Conservation (phyloP, 35 echinoderm and acorn worm species). For the Apostichopus japonicus region DNA sequence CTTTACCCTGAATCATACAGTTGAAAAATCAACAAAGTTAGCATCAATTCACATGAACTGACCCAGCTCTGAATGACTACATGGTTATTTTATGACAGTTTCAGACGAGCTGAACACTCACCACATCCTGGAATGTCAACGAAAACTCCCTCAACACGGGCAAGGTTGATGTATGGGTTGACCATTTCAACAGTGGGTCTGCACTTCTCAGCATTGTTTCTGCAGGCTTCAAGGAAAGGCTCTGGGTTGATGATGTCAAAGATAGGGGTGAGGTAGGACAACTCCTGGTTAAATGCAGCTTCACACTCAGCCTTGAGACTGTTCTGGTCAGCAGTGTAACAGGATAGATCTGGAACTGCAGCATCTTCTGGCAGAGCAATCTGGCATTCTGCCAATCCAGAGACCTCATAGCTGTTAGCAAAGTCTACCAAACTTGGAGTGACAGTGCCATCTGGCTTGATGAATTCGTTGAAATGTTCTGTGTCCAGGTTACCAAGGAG, state of each 20-base stretch:
- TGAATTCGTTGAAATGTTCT: slow-evolving; percentile 68
- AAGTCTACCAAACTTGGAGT: slow-evolving; percentile 66
- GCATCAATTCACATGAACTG: slow-evolving; percentile 14
- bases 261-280: slow-evolving; percentile 37
- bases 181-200: slow-evolving; percentile 12
- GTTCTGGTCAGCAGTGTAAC: slow-evolving; percentile 15
- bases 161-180: slow-evolving; percentile 52
- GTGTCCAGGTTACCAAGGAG: slow-evolving; percentile 83
- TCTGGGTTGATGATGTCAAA: slow-evolving; percentile 68
- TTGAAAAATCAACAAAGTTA: slow-evolving; percentile 8
- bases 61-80: neutral
- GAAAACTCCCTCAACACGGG: slow-evolving; percentile 46
- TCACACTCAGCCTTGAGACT: slow-evolving; percentile 38
- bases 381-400: slow-evolving; percentile 52
- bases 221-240: slow-evolving; percentile 50
- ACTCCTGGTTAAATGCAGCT: slow-evolving; percentile 63
- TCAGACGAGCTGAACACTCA: slow-evolving; percentile 9
- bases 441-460: slow-evolving; percentile 72
- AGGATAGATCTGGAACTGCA: neutral
- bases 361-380: neutral
- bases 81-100: too few relatives aligned
- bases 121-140: slow-evolving; percentile 52
- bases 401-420: slow-evolving; percentile 77
- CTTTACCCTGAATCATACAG: neutral
- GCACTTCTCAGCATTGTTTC: slow-evolving; percentile 30